phyloP scores from a whole-genome alignment of 1,140 invertebrate genomes.

The Delia radicum region DNA sequence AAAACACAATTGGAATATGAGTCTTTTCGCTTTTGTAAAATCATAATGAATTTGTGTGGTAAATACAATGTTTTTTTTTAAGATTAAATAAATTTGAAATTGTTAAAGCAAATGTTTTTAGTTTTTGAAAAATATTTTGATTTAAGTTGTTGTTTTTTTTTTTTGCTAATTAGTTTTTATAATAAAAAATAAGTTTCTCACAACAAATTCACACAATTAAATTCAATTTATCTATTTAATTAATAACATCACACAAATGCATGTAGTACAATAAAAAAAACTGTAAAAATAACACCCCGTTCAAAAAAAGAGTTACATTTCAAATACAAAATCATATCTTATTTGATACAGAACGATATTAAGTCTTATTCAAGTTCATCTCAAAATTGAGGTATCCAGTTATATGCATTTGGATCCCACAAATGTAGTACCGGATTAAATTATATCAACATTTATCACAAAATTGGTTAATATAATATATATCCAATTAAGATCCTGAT shows the following conservation, averaged over 20 bases:
- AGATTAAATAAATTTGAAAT: neutral
- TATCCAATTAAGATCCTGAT: too few relatives aligned
- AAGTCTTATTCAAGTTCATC: too few relatives aligned
- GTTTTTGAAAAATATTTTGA: too few relatives aligned
- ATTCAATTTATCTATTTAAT: constrained; percentile 22
- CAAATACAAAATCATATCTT: neutral
- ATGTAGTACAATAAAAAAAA: neutral
- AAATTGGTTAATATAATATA: too few relatives aligned
- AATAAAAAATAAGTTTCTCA: neutral
- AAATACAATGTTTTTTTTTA: neutral
- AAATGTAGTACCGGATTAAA: too few relatives aligned
- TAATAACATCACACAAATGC: neutral
- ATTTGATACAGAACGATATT: neutral
- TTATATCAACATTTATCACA: too few relatives aligned
- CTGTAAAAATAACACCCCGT: neutral
- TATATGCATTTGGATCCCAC: too few relatives aligned
- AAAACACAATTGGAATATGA: neutral
- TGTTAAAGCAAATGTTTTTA: neutral
- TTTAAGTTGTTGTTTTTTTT: neutral
- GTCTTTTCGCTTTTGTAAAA: neutral
- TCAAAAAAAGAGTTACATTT: neutral
- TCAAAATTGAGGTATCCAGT: too few relatives aligned
- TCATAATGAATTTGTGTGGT: neutral
- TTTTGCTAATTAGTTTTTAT: neutral
- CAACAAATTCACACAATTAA: constrained; percentile 16